Conservation (phyloP, 2,797 vertebrate genomes). For the Oreochromis grahami region DNA sequence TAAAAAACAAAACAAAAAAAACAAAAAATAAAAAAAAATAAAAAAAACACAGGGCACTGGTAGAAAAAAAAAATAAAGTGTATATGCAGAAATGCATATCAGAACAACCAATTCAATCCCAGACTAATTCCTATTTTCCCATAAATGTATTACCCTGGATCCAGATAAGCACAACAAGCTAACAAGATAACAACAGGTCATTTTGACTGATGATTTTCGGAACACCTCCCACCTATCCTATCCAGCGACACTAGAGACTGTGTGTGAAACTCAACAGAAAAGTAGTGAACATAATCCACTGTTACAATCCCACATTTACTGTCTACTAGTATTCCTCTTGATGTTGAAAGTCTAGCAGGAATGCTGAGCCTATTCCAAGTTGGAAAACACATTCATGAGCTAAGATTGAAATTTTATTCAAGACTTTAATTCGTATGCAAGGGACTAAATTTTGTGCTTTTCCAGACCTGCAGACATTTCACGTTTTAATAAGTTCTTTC, state of each 20-base stretch:
- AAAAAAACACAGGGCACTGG: no score
- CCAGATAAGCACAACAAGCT: neutral
- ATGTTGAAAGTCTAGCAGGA: neutral
- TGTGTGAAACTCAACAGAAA: neutral
- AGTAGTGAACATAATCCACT: neutral
- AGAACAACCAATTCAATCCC: neutral
- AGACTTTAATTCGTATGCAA: neutral
- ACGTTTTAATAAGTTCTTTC: neutral
- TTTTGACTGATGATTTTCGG: neutral
- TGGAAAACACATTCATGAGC: neutral
- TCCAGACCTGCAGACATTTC: neutral
- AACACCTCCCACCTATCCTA: neutral
- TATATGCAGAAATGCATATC: neutral
- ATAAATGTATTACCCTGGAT: neutral
- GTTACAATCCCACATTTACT: neutral
- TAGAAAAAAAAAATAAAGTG: neutral
- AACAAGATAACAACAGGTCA: neutral
- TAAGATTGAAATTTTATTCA: neutral
- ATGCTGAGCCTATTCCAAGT: neutral
- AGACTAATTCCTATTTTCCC: neutral
- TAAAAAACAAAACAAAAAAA: neutral
- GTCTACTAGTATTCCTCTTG: neutral
- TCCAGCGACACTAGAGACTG: neutral
- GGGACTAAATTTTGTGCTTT: rapidly evolving
- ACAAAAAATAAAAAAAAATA: no score